These are phyloP conservation scores for Ptychadena robeensis DNA, from an alignment of 2,797 vertebrate genomes.

Conservation along the genomic window DNA sequence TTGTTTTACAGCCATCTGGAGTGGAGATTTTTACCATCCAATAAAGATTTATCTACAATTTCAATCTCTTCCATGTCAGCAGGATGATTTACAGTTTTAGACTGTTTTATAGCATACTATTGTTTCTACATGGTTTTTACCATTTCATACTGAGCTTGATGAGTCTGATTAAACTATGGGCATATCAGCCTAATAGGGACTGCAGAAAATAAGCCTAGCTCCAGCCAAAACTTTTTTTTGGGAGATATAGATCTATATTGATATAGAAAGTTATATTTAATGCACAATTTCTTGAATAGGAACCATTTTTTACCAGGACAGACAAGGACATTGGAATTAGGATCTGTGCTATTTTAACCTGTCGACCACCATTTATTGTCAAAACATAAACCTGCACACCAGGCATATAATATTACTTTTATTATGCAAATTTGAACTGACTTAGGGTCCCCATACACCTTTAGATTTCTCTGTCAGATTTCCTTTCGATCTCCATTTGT, in stretches of 20 bases:
- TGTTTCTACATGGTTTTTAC: slow-evolving; percentile 24
- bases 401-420: no score
- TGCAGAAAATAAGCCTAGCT: neutral
- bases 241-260: neutral
- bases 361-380: no score
- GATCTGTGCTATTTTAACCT: no score
- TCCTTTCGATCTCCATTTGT: no score
- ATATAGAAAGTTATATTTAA: no score
- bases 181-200: neutral
- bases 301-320: neutral
- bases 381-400: no score
- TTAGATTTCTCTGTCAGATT: no score
- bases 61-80: slow-evolving; percentile 43
- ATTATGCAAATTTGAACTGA: no score
- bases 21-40: slow-evolving; percentile 12
- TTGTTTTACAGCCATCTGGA: slow-evolving; percentile 38
- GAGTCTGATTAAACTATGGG: neutral
- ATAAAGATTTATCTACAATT: slow-evolving; percentile 34
- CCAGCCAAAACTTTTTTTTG: neutral
- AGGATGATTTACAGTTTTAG: slow-evolving; percentile 27
- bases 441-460: no score
- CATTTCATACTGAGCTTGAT: slow-evolving; percentile 28
- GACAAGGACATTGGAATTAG: no score
- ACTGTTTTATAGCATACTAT: slow-evolving; percentile 25
- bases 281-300: neutral